Percentiles rank a stretch among this genome's conserved stretches.
phyloP scores from a whole-genome alignment of 2,888 invertebrate species.

The Troides aeacus region DNA sequence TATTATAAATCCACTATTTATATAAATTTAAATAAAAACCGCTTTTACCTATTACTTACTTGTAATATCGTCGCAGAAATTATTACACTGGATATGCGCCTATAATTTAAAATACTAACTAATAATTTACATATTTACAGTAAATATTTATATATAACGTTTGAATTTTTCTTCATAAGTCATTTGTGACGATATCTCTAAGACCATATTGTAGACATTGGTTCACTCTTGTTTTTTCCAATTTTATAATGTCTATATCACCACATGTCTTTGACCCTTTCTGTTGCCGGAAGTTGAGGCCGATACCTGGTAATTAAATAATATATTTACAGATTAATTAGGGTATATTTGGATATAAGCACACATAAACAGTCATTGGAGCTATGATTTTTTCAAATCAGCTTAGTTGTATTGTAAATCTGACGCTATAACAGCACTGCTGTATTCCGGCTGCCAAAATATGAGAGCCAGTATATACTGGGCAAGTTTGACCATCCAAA shows the following conservation, averaged over 20 bases:
- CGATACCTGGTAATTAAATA: constrained; percentile 60
- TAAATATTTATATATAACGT: constrained; percentile 31
- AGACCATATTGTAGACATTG: constrained; percentile 1
- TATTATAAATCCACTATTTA: constrained; percentile 18
- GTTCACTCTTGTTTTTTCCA: constrained; percentile 7
- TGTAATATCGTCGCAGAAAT: constrained; percentile 43
- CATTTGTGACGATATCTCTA: background rate
- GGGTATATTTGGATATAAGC: too few relatives aligned
- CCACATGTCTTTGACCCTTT: constrained; percentile 81
- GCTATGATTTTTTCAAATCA: too few relatives aligned
- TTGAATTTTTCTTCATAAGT: constrained; percentile 23
- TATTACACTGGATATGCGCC: constrained; percentile 69
- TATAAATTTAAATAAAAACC: constrained; percentile 20
- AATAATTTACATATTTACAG: constrained; percentile 72
- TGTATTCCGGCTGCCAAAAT: too few relatives aligned
- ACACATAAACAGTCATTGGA: too few relatives aligned
- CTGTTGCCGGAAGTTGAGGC: constrained; percentile 70
- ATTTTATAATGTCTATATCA: constrained; percentile 47
- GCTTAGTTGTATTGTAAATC: too few relatives aligned
- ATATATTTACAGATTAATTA: background rate
- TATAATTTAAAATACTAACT: constrained; percentile 42
- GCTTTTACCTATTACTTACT: constrained; percentile 3
- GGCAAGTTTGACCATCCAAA: too few relatives aligned
- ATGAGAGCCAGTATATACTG: too few relatives aligned
- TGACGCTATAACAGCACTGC: too few relatives aligned